These are phyloP conservation scores for Sebastiscus tertius DNA, from an alignment of 2,797 vertebrate species.

Conservation along the genomic window DNA sequence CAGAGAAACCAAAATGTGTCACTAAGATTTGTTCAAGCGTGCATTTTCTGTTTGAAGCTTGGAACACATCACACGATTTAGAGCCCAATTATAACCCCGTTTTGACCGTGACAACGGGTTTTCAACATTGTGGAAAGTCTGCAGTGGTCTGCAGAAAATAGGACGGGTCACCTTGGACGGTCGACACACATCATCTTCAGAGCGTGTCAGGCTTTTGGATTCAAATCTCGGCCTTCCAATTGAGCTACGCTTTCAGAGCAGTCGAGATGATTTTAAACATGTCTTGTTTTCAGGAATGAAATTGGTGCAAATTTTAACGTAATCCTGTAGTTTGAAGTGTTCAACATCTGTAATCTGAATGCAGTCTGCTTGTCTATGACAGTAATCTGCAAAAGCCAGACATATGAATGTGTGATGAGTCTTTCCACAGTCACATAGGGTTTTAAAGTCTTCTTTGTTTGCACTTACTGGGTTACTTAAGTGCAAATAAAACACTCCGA, in stretches of 20 bases:
- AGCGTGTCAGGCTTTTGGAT: constrained; percentile 1
- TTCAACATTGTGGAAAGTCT: constrained; percentile 21
- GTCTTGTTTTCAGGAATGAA: neutral
- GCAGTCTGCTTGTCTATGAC: neutral
- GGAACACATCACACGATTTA: constrained; percentile 54
- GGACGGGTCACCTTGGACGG: constrained; percentile 45
- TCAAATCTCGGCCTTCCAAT: constrained; percentile 16
- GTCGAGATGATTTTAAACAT: constrained; percentile 21
- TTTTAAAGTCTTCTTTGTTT: neutral
- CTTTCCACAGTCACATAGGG: neutral
- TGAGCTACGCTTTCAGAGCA: constrained; percentile 1
- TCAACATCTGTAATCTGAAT: neutral
- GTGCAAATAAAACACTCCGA: neutral
- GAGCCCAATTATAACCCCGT: constrained; percentile 36
- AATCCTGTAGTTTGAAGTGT: constrained; percentile 2
- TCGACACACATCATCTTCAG: constrained; percentile 5
- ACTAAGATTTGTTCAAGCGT: constrained; percentile 61
- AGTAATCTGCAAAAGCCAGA: neutral
- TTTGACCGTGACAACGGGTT: constrained; percentile 27
- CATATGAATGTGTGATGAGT: neutral
- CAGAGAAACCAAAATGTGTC: constrained; percentile 44
- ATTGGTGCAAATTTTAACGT: neutral
- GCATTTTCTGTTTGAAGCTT: constrained; percentile 54
- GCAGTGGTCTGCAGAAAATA: constrained; percentile 37
- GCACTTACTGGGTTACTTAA: neutral